Base-by-base conservation (phyloP, 2,797 vertebrate genomes). In the Sternarchorhynchus goeldii region DNA sequence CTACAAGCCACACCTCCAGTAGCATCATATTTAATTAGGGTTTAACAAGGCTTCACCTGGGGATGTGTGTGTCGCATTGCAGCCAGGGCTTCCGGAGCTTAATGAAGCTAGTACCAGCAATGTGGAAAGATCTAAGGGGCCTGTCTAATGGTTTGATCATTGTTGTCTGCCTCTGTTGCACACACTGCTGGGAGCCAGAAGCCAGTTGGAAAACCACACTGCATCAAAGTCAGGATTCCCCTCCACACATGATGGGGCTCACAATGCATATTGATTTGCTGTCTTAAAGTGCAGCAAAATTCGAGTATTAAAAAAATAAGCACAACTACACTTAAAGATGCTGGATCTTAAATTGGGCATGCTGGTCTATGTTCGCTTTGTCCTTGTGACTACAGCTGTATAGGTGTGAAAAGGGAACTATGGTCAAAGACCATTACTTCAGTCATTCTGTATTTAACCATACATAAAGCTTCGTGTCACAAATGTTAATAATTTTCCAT, bases 141-240 rank as follows among this genome's bases (percentile, higher is more conserved):
- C 29, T 56, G 68, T 71, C 29, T 71, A 56, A 57, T 71, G 53
- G 32, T 71, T 71, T 57, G 68, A 57, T 71, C 53, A 56, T 57
- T 71, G 68, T 57, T 71, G 68, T 34, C 68, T 71, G 29, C 17
- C 10, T 57, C 17, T 71, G 53, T 57, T 70, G 67, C 50, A 57
- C 68, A n/a, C 18, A 71, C 50, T 57, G 68, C 18, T 71, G 29
- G 6, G 3, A 70, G 68, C 50, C 68, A 57, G 10, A 31, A 31
- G 31, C 53, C 68, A 71, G 21, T 57, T 25, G n/a, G 53, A 32
- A 71, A 71, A 71, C 32, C 20, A 71, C 29, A 57, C 10, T 71
- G 68, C 68, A 71, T 32, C 31, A 71, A 56, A 34, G 68, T 57
- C 50, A 71, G 31, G 57, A 71, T 34, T 57, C 68, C 17, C 21